These are phyloP conservation scores for Eupsittula cactorum DNA, from an alignment of 2,113 vertebrate species.

Conservation along the genomic window DNA sequence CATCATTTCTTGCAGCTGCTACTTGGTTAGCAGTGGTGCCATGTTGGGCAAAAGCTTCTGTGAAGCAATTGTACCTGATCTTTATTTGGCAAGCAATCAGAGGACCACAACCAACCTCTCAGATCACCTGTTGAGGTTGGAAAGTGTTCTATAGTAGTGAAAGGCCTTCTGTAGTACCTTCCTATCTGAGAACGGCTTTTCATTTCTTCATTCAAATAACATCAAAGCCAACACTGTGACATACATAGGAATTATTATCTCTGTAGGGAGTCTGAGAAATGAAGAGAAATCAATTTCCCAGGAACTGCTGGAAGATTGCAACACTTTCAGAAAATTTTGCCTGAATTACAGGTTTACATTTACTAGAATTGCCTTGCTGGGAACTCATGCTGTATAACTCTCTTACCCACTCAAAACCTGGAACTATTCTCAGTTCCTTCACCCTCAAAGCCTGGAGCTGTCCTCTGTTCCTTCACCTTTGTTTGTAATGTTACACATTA, in stretches of 20 bases:
- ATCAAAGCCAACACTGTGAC: not conserved
- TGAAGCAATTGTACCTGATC: constrained; percentile 7
- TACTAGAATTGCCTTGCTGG: constrained; percentile 6
- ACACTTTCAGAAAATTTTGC: not conserved
- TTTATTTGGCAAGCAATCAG: not conserved
- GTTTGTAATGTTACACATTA: not conserved
- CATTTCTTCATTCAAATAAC: not conserved
- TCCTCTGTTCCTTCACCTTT: not conserved
- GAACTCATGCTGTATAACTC: not conserved
- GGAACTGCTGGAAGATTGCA: not conserved
- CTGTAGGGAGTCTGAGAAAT: not conserved
- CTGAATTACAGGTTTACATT: constrained; percentile 11
- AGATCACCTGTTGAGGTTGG: not conserved
- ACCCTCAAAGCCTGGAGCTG: not conserved
- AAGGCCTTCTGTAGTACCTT: not conserved
- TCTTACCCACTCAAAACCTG: not conserved
- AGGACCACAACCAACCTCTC: not conserved
- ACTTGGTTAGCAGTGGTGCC: not conserved
- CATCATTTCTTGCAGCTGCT: not conserved
- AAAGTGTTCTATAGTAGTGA: not conserved
- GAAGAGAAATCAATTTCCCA: not conserved
- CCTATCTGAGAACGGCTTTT: not conserved
- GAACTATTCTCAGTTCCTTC: not conserved
- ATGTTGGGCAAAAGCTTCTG: not conserved
- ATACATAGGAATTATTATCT: not conserved